phyloP scores from a whole-genome alignment of 2,113 vertebrate species.

The Sinocyclocheilus grahami region DNA sequence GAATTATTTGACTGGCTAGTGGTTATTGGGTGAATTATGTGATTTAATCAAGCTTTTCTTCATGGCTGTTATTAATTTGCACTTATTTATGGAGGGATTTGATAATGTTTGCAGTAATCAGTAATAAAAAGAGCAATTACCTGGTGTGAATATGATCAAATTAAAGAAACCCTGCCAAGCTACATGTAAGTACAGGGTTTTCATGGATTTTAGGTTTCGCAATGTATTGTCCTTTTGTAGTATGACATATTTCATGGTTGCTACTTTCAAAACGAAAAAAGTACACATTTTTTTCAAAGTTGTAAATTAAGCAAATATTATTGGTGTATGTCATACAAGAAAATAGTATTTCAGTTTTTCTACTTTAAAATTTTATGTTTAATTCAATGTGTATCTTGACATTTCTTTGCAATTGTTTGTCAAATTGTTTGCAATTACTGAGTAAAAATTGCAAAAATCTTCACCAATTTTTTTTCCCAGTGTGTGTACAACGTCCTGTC shows the following conservation, averaged over 20 bases:
- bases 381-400: no score
- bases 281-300: neutral
- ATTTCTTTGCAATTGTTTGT: no score
- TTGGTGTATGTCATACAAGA: no score
- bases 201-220: no score
- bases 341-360: no score
- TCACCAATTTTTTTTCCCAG: neutral
- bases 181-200: neutral
- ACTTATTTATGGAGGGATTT: constrained; percentile 1
- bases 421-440: no score
- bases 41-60: constrained; percentile 19
- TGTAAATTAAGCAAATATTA: no score
- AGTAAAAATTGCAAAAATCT: no score
- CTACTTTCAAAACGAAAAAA: neutral
- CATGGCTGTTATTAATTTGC: neutral
- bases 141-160: neutral
- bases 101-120: neutral
- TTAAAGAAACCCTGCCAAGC: neutral
- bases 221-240: neutral
- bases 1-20: neutral
- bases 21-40: neutral
- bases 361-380: no score
- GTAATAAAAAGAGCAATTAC: neutral
- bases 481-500: neutral
- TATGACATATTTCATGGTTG: neutral